Evolutionary conservation across 2,888 invertebrate genomes (phyloP), one percentile per base, ranked within the genome.

Genomic region (Eupeodes luniger): DNA sequence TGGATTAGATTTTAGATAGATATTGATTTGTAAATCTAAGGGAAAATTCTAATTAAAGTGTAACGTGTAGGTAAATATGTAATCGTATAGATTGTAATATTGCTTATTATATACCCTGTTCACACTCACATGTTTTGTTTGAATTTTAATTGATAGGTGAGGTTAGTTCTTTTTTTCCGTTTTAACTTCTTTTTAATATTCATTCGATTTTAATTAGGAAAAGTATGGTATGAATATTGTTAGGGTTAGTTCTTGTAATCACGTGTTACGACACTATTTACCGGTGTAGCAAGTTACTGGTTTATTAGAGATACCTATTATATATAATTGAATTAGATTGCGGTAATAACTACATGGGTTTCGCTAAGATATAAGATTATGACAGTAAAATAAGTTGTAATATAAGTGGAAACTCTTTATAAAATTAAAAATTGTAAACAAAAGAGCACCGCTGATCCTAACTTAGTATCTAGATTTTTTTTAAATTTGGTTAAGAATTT

Each of bases 141-240:
- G 86, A 40, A 81, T 80, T 36, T 72, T 77, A 77, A 87, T 57
- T 84, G 70, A 79, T 77, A 74, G 87, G 87, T 81, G 72, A 64
- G 70, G 14, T 72, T 72, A 14, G 44, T 57, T 12, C 44, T 72
- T 59, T 27, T 27, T n/a, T 53, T 57, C 5, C 12, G 12, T 66
- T 80, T 80, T 47, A 47, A 10, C 14, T 85, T 11, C 47, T 64
- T 66, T 64, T 66, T 27, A 76, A 87, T 87, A 83, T 81, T 66
- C 80, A 84, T 87, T 77, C 11, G 62, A 62, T 80, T 77, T 81
- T 84, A 84, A 84, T 80, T 80, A 72, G 66, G 76, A 83, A 83
- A 81, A 75, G 66, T 19, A 44, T 86, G 75, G 75, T 80, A 59
- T 67, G 16, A 36, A 27, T 72, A 64, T 75, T 53, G 75, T 59